A percentile compares a stretch with the other conserved stretches of the same genome.
Conservation (phyloP, 1,140 invertebrate species). For the Nilaparvata lugens region DNA sequence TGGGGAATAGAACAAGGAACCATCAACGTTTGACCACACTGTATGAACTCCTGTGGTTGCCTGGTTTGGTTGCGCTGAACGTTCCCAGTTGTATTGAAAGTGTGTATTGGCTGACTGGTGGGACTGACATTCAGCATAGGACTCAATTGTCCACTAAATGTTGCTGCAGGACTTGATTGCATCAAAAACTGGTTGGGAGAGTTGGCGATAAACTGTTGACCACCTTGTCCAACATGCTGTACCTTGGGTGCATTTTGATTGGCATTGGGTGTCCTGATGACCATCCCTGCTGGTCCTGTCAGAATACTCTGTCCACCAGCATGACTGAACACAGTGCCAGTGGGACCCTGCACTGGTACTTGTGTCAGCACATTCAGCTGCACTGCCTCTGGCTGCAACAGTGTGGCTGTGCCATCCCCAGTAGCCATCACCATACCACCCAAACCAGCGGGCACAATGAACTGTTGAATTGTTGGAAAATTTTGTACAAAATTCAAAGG, state of each 20-base stretch:
- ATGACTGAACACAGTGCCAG: conserved; percentile 38
- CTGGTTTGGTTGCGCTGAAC: background rate
- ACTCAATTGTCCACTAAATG: conserved; percentile 62
- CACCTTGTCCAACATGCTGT: conserved; percentile 8
- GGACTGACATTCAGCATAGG: conserved; percentile 65
- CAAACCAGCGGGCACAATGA: conserved; percentile 68
- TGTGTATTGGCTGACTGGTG: conserved; percentile 40
- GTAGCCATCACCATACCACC: conserved; percentile 63
- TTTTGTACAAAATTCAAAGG: conserved; percentile 72
- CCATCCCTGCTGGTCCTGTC: conserved; percentile 62
- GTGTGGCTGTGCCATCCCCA: conserved; percentile 53
- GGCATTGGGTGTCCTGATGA: conserved; percentile 53
- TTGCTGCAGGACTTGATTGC: conserved; percentile 44
- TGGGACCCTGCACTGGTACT: conserved; percentile 55
- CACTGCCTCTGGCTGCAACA: conserved; percentile 51
- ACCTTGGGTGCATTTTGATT: conserved; percentile 16
- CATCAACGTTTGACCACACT: conserved; percentile 45
- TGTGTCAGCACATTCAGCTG: conserved; percentile 69
- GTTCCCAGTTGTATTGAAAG: conserved; percentile 6
- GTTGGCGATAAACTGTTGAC: conserved; percentile 24
- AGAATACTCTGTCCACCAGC: conserved; percentile 52
- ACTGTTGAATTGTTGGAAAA: conserved; percentile 69
- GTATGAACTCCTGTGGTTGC: conserved; percentile 49
- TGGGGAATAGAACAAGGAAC: conserved; percentile 59
- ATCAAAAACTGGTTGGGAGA: conserved; percentile 67